phyloP scores from a whole-genome alignment of 2,797 vertebrate genomes.

The Hydrolagus colliei region DNA sequence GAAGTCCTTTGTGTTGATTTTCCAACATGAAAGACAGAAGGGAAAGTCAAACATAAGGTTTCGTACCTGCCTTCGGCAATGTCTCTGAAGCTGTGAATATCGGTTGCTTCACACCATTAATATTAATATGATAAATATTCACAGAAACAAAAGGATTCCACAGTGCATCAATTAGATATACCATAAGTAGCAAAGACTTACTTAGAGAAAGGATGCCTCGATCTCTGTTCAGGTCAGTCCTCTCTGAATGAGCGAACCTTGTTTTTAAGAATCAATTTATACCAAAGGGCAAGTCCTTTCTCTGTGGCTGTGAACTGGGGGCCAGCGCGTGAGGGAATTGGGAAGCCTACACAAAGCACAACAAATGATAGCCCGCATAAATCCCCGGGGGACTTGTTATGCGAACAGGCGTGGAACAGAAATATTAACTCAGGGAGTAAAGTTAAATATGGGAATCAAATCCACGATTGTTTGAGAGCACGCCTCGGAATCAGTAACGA shows the following conservation, averaged over 20 bases:
- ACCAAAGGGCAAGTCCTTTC: not conserved
- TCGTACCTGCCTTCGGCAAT: constrained; percentile 41
- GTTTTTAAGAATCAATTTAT: not conserved
- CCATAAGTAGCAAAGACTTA: not conserved
- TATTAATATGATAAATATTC: constrained; percentile 23
- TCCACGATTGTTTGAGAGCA: too few relatives aligned
- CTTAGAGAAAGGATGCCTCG: too few relatives aligned
- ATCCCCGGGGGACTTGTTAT: not conserved
- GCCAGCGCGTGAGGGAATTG: not conserved
- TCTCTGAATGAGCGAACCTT: not conserved
- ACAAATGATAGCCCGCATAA: not conserved
- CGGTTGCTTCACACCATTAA: not conserved
- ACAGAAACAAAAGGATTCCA: not conserved
- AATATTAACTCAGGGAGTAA: not conserved
- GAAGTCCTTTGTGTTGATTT: not conserved
- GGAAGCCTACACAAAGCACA: not conserved
- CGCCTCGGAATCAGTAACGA: too few relatives aligned
- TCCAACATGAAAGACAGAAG: too few relatives aligned
- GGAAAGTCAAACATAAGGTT: constrained; percentile 31
- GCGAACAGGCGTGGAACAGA: not conserved
- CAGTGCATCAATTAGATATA: constrained; percentile 14
- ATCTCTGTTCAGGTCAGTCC: not conserved
- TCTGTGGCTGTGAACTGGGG: not conserved
- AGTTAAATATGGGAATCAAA: not conserved
- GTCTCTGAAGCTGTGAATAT: not conserved